Percentiles rank a stretch among this genome's conserved stretches.
Evolutionary conservation across 2,113 vertebrate genomes (phyloP).

Genomic region (Kryptolebias marmoratus): DNA sequence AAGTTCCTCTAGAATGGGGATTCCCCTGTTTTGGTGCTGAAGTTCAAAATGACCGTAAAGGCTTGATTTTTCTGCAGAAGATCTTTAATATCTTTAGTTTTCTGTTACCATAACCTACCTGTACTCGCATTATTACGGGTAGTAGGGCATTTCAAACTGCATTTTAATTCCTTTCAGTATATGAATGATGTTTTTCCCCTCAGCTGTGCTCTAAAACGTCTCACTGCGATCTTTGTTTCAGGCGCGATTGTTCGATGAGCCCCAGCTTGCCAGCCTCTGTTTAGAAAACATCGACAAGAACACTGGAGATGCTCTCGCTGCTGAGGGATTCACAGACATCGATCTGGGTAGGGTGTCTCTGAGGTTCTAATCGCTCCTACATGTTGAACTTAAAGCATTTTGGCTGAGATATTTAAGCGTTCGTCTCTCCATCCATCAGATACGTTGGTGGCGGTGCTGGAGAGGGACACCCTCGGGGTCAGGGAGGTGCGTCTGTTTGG

Average conservation of each 20-base stretch:
- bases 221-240: constrained; percentile 50
- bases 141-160: no score
- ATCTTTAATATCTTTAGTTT: no score
- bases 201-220: no score
- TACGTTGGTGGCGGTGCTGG: constrained; percentile 93
- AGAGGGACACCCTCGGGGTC: constrained; percentile 94
- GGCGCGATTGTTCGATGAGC: constrained; percentile 96
- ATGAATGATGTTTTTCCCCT: no score
- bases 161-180: no score
- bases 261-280: constrained; percentile 95
- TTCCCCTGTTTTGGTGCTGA: no score
- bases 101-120: no score
- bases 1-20: no score
- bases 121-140: no score
- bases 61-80: no score
- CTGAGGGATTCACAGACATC: constrained; percentile 96
- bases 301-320: constrained; percentile 92
- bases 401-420: neutral
- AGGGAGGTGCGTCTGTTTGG: constrained; percentile 93
- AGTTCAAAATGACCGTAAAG: no score
- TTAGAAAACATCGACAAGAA: constrained; percentile 98
- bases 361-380: neutral
- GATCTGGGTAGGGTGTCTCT: constrained; percentile 84
- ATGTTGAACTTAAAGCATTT: neutral
- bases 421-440: constrained; percentile 75